Evolutionary conservation across 2,888 invertebrate genomes (phyloP).

Genomic region (Himalopsyche tibetana): DNA sequence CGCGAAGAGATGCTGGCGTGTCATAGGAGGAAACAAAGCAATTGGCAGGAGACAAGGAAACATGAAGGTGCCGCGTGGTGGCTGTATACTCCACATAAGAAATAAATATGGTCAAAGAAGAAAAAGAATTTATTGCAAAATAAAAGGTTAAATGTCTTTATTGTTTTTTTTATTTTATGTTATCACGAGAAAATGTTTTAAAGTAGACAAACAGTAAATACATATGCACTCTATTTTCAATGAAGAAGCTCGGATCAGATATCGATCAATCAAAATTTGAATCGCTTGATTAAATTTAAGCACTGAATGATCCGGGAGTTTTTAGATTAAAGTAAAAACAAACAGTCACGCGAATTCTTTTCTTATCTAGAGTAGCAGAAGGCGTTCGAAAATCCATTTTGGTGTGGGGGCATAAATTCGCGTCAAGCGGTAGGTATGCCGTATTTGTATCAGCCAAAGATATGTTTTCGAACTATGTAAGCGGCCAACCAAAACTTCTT

Average conservation of each 20-base stretch:
- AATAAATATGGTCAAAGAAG: too few relatives aligned
- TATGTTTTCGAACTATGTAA: conserved; percentile 65
- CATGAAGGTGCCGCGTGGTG: too few relatives aligned
- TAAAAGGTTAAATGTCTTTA: neutral
- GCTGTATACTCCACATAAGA: too few relatives aligned
- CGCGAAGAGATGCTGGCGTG: too few relatives aligned
- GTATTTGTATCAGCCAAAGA: conserved; percentile 65
- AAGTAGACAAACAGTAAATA: neutral
- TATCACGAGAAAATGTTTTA: neutral
- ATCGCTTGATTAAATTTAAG: conserved; percentile 31
- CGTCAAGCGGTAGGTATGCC: conserved; percentile 52
- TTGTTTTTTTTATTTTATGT: neutral
- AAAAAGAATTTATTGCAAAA: too few relatives aligned
- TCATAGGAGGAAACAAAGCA: too few relatives aligned
- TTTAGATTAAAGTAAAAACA: conserved; percentile 34
- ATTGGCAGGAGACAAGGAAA: too few relatives aligned
- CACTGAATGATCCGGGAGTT: conserved; percentile 34
- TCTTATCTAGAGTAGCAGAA: conserved; percentile 25
- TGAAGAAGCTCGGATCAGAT: conserved; percentile 31
- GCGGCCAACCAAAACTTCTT: conserved; percentile 59
- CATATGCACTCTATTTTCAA: neutral
- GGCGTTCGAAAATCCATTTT: conserved; percentile 49
- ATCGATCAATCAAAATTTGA: conserved; percentile 34
- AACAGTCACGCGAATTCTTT: conserved; percentile 27
- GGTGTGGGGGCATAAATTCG: conserved; percentile 58